Base-by-base conservation (phyloP, 1,140 invertebrate species). In the Druon quercuslanigerum region DNA sequence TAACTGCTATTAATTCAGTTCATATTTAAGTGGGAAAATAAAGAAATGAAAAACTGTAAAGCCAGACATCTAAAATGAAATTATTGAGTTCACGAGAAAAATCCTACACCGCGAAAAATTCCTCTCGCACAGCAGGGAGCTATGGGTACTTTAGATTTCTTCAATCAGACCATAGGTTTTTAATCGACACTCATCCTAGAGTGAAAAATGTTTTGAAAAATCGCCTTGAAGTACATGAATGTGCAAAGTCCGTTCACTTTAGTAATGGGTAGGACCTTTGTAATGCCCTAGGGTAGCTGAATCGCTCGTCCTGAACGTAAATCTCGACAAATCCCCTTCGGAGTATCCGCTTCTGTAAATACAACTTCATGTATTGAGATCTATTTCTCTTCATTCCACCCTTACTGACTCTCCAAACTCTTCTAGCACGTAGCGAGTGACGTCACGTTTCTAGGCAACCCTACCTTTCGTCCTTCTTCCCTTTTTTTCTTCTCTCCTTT, bases 381-480 rank as follows among this genome's bases (percentile, higher is more conserved):
- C 25, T 33, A 33, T 16, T 66, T 66, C 33, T 33, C 20, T 33
- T 66, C 57, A 1, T 66, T 25, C 16, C 25, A 66, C 25, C 33
- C 57, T 57, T 66, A 11, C 40, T 46, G 25, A 6, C 40, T 33
- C 57, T 16, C 57, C 16, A 13, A 66, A 52, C n/a, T 73, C 72
- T 33, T 52, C 25, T 52, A 25, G 25, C 84, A 78, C 83, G 84
- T 86, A 80, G 85, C 78, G 73, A 73, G 78, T 86, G 85, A 86
- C 83, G 84, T 86, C 85, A 86, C 83, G 85, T 86, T 82, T 66
- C 84, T 84, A 85, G 77, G 83, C 84, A 86, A 86, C 84, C 82
- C 73, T 83, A 85, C 84, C 83, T 84, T 81, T 20, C 12, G 4
- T 66, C 33, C 13, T 33, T 33, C 33, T 13, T 14, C 16, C 20